Evolutionary conservation across 2,888 invertebrate species (phyloP).

Genomic region (Ypsolopha sequella): DNA sequence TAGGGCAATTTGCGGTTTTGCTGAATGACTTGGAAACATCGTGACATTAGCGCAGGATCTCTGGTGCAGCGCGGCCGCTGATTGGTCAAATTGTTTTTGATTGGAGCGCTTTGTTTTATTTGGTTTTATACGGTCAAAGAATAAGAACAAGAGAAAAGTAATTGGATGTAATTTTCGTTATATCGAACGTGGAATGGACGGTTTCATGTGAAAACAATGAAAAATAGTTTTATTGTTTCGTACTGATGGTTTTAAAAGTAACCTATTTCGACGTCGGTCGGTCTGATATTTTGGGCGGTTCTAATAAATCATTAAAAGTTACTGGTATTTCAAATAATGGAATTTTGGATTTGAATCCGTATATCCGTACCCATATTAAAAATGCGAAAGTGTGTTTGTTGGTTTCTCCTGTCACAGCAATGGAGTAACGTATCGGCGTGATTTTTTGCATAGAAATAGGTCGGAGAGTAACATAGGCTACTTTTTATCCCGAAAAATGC

Average conservation of each 20-base stretch:
- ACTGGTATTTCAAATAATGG: too few species aligned
- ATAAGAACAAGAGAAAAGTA: conserved; percentile 1
- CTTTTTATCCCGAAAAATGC: too few species aligned
- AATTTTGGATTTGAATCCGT: too few species aligned
- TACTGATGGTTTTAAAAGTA: not conserved
- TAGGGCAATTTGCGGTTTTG: conserved; percentile 36
- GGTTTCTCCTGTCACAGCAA: too few species aligned
- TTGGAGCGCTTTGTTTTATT: conserved; percentile 34
- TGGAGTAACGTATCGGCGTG: too few species aligned
- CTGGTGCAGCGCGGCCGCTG: conserved; percentile 25
- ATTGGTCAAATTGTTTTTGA: conserved; percentile 48
- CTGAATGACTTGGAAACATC: conserved; percentile 29
- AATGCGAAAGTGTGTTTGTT: too few species aligned
- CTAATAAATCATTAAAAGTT: too few species aligned
- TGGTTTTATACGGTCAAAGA: not conserved
- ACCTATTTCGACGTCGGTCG: too few species aligned
- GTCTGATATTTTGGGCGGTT: too few species aligned
- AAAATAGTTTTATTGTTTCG: not conserved
- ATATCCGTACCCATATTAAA: too few species aligned
- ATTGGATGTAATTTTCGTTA: conserved; percentile 2
- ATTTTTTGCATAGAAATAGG: too few species aligned
- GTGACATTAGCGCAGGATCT: conserved; percentile 48
- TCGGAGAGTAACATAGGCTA: too few species aligned
- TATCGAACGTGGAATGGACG: not conserved
- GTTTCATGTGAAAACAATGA: not conserved